phyloP scores from a whole-genome alignment of 2,797 vertebrate genomes.

The Pachyuromys duprasi region DNA sequence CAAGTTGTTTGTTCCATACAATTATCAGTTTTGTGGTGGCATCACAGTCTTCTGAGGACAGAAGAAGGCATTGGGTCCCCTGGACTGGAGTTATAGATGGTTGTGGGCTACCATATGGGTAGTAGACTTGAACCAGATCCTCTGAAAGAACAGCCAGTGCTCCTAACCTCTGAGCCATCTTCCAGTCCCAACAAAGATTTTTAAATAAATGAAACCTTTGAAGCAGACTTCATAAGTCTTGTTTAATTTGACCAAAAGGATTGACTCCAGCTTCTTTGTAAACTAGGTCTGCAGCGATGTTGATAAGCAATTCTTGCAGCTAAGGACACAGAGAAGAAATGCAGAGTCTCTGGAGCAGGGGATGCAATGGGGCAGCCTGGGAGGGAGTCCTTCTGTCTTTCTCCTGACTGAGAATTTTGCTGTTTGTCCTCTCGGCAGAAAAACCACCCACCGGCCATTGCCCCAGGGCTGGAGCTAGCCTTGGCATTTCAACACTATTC shows the following conservation, averaged over 20 bases:
- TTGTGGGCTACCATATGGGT: too few species aligned
- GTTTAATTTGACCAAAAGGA: slow-evolving; percentile 54
- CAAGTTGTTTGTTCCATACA: not conserved
- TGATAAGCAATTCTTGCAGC: not conserved
- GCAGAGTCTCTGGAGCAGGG: not conserved
- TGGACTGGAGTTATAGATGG: not conserved
- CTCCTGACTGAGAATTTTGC: not conserved
- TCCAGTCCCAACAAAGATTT: not conserved
- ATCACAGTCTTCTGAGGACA: not conserved
- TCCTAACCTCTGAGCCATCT: not conserved
- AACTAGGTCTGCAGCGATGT: not conserved
- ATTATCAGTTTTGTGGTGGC: not conserved
- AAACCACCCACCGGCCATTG: not conserved
- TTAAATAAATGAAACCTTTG: slow-evolving; percentile 8
- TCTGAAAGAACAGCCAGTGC: not conserved
- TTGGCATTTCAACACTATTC: not conserved
- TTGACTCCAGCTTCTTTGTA: not conserved
- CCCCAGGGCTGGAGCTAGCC: not conserved
- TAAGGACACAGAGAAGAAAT: not conserved
- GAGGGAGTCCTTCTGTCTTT: not conserved
- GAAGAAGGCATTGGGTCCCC: not conserved
- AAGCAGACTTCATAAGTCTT: slow-evolving; percentile 61
- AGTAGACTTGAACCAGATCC: not conserved
- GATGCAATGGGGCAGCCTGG: not conserved
- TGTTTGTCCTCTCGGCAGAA: not conserved